Evolutionary conservation across 2,888 invertebrate genomes (phyloP), one percentile per base, ranked within the genome.

Genomic region (Andrena dorsata): DNA sequence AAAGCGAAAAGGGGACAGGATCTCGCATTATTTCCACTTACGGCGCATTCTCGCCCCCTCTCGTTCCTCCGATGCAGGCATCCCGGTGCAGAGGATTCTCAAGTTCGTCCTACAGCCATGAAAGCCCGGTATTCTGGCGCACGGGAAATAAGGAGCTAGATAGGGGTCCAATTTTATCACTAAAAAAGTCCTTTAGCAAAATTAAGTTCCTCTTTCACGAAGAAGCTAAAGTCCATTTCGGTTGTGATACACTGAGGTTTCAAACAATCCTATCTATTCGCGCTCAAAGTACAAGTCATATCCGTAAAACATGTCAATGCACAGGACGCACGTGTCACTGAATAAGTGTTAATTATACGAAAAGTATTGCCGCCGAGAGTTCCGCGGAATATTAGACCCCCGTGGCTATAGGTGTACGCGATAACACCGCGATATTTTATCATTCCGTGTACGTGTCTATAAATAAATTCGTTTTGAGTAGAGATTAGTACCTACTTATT

Each of bases 21-120:
- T 30, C 53, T 26, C 71, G 51, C 66, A 66, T 83, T 83, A 77
- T 65, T 83, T 77, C 77, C 82, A 81, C 82, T 81, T 64, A 51
- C 56, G 56, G 41, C 47, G 16, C 35, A 10, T 71, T 64, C 41
- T 16, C 49, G 56, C 71, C 41, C 26, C 26, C 30, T 32, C 56
- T 13, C 64, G 65, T n/a, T 53, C 47, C 69, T 26, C 30, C 56
- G 64, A 41, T 41, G 1, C 41, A 41, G 26, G 26, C 53, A 56
- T n/a, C 28, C 2, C 28, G 23, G 47, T 26, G n/a, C 32, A 7
- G 35, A 23, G 68, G 58, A 60, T 35, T 28, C 23, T 53, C 7
- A 56, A 56, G 51, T 56, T 53, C 41, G 56, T 8, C 53, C 28
- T 13, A 26, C 53, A 32, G 4, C 10, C n/a, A 26, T 10, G 41